Base-by-base conservation (phyloP, 2,113 vertebrate species). In the Phoenicopterus ruber region DNA sequence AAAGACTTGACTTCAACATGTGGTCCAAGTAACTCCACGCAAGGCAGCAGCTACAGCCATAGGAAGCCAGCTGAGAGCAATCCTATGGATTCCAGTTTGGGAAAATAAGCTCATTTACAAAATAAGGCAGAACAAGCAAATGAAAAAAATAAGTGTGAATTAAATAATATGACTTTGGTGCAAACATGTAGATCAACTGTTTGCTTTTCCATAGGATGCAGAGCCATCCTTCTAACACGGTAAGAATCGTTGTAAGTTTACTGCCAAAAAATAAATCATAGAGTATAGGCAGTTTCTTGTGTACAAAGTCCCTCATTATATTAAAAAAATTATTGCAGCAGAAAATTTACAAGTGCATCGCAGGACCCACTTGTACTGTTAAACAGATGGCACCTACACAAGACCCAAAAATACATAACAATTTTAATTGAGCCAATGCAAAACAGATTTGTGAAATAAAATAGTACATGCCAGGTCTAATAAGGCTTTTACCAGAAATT, bases 381-480 rank as follows among this genome's bases (percentile, higher is more conserved):
- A 97, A 97, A 96, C 95, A 97, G 91, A 95, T 76, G 82, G 89
- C 92, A 97, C 93, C 92, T 97, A 93, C 94, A 94, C 50, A 91
- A 88, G 97, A 94, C 93, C 90, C 86, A 97, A 82, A 93, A 96
- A 90, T 88, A 95, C 55, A 66, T 96, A 96, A 97, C 94, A 95
- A 97, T 96, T 97, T 97, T 97, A 97, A 97, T 89, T 97, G 95
- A 97, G 95, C 96, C 96, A 97, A 92, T 93, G 91, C 85, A 87
- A 97, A 97, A 92, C 95, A 97, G 91, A 96, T 97, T 95, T 96
- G 94, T 91, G 90, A 97, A 96, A 90, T 95, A 94, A 94, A 96
- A 76, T 81, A 93, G 93, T 92, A 77, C 95, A 92, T 94, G 93
- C 96, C 91, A 91, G 96, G 92, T 95, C 96, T 94, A 85, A 78